These are phyloP conservation scores for Florisuga fusca DNA, from an alignment of 2,797 vertebrate genomes.

Conservation along the genomic window DNA sequence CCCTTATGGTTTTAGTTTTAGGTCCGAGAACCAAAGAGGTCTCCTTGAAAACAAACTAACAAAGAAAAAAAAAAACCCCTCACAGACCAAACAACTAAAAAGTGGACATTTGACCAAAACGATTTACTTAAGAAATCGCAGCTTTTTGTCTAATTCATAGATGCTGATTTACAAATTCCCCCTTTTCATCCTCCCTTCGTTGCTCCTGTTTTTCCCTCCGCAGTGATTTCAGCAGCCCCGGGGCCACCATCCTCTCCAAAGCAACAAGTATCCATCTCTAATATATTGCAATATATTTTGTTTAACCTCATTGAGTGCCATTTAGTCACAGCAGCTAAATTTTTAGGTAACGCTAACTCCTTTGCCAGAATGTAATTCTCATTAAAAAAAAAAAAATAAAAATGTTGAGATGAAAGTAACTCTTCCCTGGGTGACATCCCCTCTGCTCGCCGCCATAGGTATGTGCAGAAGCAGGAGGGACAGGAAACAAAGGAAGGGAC, in stretches of 20 bases:
- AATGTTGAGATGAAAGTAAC: background rate
- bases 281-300: background rate
- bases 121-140: background rate
- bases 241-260: background rate
- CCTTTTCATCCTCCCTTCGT: background rate
- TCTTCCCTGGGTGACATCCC: background rate
- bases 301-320: background rate
- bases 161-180: background rate
- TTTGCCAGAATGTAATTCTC: background rate
- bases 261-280: background rate
- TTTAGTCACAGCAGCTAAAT: constrained; percentile 1
- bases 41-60: background rate
- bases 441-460: fast-evolving
- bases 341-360: background rate
- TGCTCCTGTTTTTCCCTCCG: background rate
- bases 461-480: background rate
- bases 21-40: background rate
- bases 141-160: background rate
- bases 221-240: background rate
- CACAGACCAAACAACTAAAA: background rate
- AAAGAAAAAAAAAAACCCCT: background rate
- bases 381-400: too few species aligned
- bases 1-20: fast-evolving
- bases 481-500: background rate
- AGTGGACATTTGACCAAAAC: background rate